Conservation (phyloP, 2,113 vertebrate species). For the Petromus typicus region DNA sequence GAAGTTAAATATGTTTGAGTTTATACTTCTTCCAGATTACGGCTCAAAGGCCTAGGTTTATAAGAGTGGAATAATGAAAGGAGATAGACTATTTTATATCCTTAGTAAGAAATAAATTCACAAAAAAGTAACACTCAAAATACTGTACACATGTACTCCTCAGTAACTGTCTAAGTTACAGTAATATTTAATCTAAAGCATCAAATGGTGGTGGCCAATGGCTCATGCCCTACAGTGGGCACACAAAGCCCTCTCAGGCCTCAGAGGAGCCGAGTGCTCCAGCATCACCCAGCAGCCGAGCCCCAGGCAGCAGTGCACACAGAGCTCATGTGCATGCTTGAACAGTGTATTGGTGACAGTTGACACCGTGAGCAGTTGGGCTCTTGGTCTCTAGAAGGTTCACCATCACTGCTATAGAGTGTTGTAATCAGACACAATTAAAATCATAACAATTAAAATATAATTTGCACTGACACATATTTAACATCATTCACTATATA, state of each 20-base stretch:
- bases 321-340: background rate
- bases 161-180: background rate
- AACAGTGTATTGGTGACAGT: background rate
- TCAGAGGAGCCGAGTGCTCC: background rate
- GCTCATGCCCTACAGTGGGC: background rate
- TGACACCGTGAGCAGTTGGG: background rate
- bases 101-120: constrained; percentile 24
- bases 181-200: background rate
- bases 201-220: background rate
- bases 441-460: constrained; percentile 42
- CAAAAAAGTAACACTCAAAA: constrained; percentile 29
- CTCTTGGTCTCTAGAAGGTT: background rate
- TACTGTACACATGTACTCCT: background rate
- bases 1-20: background rate
- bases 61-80: background rate
- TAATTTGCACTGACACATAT: background rate
- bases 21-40: background rate
- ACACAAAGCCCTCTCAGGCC: background rate
- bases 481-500: background rate
- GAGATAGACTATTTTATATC: constrained; percentile 8
- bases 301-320: background rate
- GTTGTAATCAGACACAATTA: constrained; percentile 1
- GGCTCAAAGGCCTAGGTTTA: background rate
- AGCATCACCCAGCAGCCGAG: background rate
- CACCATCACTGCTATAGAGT: background rate